phyloP scores from a whole-genome alignment of 1,140 invertebrate species.

The Cyclargus thomasi region DNA sequence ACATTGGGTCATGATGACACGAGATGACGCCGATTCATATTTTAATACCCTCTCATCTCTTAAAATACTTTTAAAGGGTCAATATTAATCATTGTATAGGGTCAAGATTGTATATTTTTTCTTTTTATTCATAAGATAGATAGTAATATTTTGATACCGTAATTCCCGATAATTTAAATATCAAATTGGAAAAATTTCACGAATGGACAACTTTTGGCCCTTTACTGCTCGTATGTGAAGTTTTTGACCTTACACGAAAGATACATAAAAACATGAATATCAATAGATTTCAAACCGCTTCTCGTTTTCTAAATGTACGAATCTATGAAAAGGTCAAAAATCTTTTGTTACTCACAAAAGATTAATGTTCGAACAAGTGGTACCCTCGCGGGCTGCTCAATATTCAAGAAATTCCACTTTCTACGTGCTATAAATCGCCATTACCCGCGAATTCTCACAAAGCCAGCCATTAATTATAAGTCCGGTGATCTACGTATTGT shows the following conservation, averaged over 20 bases:
- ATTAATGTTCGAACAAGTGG: conserved; percentile 58
- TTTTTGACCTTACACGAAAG: background rate
- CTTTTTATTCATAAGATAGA: too few relatives aligned
- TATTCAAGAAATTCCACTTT: conserved; percentile 71
- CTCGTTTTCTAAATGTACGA: conserved; percentile 14
- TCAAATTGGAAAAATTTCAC: background rate
- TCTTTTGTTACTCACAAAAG: conserved; percentile 39
- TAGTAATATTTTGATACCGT: background rate
- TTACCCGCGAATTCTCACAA: conserved; percentile 64
- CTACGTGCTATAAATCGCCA: conserved; percentile 45
- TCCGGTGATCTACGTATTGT: conserved; percentile 62
- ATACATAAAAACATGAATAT: background rate
- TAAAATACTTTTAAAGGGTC: background rate
- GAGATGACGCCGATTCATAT: background rate
- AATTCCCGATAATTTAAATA: background rate
- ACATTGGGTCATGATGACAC: conserved; percentile 15
- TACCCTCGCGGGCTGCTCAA: conserved; percentile 41
- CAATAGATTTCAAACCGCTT: conserved; percentile 10
- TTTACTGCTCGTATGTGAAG: background rate
- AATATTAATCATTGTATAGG: background rate
- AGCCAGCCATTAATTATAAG: conserved; percentile 65
- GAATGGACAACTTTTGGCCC: background rate
- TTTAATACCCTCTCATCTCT: background rate
- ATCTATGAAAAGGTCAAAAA: conserved; percentile 35
- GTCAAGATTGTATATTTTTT: too few relatives aligned